Evolutionary conservation across 2,797 vertebrate genomes (phyloP).

Genomic region (Cuculus canorus): DNA sequence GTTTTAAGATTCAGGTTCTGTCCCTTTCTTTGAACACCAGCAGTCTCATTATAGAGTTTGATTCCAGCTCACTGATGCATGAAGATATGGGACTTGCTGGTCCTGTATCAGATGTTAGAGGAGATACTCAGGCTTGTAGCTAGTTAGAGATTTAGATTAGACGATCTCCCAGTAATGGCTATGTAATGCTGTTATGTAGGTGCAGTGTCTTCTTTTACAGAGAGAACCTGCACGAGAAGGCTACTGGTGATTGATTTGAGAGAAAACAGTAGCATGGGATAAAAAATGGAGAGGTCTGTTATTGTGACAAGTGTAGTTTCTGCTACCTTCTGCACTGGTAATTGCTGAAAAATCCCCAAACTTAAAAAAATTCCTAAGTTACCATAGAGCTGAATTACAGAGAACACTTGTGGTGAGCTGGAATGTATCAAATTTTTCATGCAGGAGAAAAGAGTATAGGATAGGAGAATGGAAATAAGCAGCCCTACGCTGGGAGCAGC

Average conservation of each 20-base stretch:
- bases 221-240: background rate
- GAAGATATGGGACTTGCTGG: rapidly evolving
- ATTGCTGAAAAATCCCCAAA: background rate
- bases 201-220: background rate
- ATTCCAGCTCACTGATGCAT: background rate
- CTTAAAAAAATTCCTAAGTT: background rate
- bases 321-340: background rate
- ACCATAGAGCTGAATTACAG: background rate
- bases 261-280: background rate
- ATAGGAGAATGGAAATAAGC: background rate
- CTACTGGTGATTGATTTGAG: background rate
- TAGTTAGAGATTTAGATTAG: too few species aligned
- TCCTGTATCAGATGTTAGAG: background rate
- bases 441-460: background rate
- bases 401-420: background rate
- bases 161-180: background rate
- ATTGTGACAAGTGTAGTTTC: background rate
- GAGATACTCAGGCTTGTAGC: too few species aligned
- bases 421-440: background rate
- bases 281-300: background rate
- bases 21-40: background rate
- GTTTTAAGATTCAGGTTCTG: background rate
- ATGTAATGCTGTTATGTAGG: background rate
- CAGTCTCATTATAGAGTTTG: background rate
- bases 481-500: background rate